These are phyloP conservation scores for Leucoraja erinaceus DNA, from an alignment of 2,113 vertebrate species.

Conservation along the genomic window DNA sequence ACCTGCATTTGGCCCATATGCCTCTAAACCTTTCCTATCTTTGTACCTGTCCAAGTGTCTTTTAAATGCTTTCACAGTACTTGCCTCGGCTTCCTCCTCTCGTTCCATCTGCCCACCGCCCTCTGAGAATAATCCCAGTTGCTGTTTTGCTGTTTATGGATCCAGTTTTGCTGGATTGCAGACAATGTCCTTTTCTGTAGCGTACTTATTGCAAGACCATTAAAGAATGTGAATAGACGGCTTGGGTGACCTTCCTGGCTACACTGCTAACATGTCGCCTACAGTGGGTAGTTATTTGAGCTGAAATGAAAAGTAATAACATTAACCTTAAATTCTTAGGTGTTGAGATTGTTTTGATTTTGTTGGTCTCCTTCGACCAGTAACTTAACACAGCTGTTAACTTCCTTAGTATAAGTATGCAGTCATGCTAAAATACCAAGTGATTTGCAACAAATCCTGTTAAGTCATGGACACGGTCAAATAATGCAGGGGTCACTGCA, in stretches of 20 bases:
- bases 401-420: too few relatives aligned
- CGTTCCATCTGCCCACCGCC: too few relatives aligned
- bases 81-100: too few relatives aligned
- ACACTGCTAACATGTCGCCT: neutral
- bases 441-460: too few relatives aligned
- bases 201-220: neutral
- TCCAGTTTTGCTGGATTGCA: neutral
- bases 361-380: neutral
- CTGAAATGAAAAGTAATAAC: neutral
- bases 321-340: neutral
- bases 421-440: too few relatives aligned
- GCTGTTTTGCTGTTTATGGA: neutral
- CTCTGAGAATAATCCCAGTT: neutral
- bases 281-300: neutral
- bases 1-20: too few relatives aligned
- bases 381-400: neutral
- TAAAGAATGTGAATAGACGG: neutral
- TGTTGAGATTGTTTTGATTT: neutral
- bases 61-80: too few relatives aligned
- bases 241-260: neutral
- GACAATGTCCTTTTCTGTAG: neutral
- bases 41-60: too few relatives aligned
- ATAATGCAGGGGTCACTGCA: too few relatives aligned
- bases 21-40: too few relatives aligned
- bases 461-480: too few relatives aligned